These are phyloP conservation scores for Masnerella sp. DNA, from an alignment of 2,888 invertebrate genomes.

Conservation along the genomic window DNA sequence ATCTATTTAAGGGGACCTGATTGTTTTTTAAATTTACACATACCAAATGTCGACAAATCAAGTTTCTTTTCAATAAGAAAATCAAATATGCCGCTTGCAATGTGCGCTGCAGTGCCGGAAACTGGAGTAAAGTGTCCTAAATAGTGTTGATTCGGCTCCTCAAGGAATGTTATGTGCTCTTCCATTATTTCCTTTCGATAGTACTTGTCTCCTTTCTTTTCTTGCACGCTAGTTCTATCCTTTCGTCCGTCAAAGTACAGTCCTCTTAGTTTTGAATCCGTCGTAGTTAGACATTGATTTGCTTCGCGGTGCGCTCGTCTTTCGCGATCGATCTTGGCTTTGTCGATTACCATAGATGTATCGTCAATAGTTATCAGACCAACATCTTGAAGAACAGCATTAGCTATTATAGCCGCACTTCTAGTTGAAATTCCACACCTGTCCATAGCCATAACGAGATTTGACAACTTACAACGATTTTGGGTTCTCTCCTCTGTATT, in stretches of 20 bases:
- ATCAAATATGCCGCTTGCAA: background rate
- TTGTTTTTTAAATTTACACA: no score
- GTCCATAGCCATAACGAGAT: conserved; percentile 18
- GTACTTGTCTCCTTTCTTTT: background rate
- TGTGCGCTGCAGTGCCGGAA: background rate
- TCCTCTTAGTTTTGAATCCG: background rate
- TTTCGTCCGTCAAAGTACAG: conserved; percentile 12
- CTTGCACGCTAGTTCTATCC: background rate
- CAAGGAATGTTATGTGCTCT: background rate
- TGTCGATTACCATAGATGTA: background rate
- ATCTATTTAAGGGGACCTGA: no score
- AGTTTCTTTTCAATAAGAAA: background rate
- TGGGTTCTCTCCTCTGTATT: background rate
- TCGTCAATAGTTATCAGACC: conserved; percentile 4
- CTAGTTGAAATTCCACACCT: conserved; percentile 13
- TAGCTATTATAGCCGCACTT: conserved; percentile 13
- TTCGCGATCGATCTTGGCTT: background rate
- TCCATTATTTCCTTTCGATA: background rate
- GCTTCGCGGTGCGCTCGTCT: background rate
- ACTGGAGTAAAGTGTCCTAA: conserved; percentile 1
- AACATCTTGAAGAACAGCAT: conserved; percentile 5
- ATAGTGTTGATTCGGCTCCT: background rate
- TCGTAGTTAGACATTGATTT: background rate
- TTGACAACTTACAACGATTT: conserved; percentile 2
- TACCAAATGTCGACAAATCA: background rate